These are phyloP conservation scores for Agrenia bidenticulata DNA, from an alignment of 2,888 invertebrate genomes.

Conservation along the genomic window DNA sequence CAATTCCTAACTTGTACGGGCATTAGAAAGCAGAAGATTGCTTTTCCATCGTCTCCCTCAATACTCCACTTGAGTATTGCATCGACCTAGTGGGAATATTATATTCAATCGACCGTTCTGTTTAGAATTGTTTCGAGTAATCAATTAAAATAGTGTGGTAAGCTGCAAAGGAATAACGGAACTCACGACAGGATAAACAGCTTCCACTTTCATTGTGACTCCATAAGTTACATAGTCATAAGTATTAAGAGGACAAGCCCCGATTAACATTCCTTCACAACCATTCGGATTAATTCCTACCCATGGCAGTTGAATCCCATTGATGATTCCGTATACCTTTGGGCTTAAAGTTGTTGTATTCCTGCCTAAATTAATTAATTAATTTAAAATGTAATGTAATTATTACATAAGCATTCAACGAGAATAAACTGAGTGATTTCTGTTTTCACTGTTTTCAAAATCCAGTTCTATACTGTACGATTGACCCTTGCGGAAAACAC, in stretches of 20 bases:
- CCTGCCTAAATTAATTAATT: not conserved
- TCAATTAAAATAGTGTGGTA: too few relatives aligned
- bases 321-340: constrained; percentile 23
- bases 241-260: constrained; percentile 20
- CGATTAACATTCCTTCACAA: constrained; percentile 21
- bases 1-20: constrained; percentile 13
- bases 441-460: constrained; percentile 27
- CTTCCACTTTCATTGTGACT: constrained; percentile 19
- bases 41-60: constrained; percentile 3
- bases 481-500: constrained; percentile 27
- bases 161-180: too few relatives aligned
- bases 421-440: too few relatives aligned
- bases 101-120: not conserved
- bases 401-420: too few relatives aligned
- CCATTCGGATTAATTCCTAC: constrained; percentile 26
- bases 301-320: constrained; percentile 36
- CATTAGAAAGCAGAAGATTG: constrained; percentile 21
- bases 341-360: constrained; percentile 12
- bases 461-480: constrained; percentile 33
- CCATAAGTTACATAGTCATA: constrained; percentile 21
- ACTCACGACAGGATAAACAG: constrained; percentile 26
- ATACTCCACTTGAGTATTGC: constrained; percentile 25
- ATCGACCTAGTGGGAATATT: not conserved
- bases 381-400: too few relatives aligned
- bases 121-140: too few relatives aligned